phyloP scores from a whole-genome alignment of 1,140 invertebrate species.

The Aradophagus sp. region DNA sequence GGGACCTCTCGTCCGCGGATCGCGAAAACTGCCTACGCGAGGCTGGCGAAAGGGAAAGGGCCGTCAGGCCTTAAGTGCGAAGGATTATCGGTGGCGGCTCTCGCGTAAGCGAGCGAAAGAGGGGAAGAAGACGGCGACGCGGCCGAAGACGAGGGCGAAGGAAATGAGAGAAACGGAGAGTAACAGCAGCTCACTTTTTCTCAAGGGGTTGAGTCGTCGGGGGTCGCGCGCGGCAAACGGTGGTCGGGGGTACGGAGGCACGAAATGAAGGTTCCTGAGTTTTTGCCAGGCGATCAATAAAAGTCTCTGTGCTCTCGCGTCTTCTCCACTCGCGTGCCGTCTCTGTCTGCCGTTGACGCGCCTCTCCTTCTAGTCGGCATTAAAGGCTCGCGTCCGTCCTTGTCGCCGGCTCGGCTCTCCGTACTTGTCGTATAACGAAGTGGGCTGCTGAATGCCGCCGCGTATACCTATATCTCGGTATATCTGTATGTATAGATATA shows the following conservation, averaged over 20 bases:
- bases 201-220: conserved; percentile 58
- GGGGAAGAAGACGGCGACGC: conserved; percentile 31
- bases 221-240: conserved; percentile 49
- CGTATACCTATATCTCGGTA: conserved; percentile 48
- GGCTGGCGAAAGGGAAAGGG: conserved; percentile 61
- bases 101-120: conserved; percentile 50
- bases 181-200: conserved; percentile 60
- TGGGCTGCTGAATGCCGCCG: conserved; percentile 65
- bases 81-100: conserved; percentile 67
- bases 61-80: conserved; percentile 66
- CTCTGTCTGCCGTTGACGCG: conserved; percentile 42
- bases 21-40: not conserved
- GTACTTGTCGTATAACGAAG: conserved; percentile 75
- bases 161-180: conserved; percentile 50
- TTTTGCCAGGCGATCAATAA: conserved; percentile 76
- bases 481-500: conserved; percentile 50
- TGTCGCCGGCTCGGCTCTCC: conserved; percentile 59
- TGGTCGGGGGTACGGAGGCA: conserved; percentile 68
- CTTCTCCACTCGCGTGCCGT: conserved; percentile 39
- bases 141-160: conserved; percentile 52
- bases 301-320: conserved; percentile 72
- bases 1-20: too few species aligned
- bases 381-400: conserved; percentile 19
- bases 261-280: conserved; percentile 74
- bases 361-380: conserved; percentile 25